Percentiles rank a stretch among this genome's conserved stretches.
phyloP scores from a whole-genome alignment of 2,888 invertebrate genomes.

The Seira musarum region DNA sequence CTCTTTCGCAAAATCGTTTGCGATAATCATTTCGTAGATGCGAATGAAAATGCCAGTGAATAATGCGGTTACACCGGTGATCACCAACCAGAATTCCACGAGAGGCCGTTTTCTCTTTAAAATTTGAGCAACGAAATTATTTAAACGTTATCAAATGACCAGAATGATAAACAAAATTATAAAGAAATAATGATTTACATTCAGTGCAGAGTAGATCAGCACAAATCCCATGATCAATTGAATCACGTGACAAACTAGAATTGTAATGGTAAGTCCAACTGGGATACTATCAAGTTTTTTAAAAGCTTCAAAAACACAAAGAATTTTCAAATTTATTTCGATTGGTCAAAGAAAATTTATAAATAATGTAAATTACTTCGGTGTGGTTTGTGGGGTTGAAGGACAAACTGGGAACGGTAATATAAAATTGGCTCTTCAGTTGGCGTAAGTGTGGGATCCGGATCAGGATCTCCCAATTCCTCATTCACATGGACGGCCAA shows the following conservation, averaged over 20 bases:
- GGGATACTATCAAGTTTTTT: no score
- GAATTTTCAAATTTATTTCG: no score
- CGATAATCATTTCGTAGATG: slow-evolving; percentile 41
- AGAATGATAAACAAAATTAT: background rate
- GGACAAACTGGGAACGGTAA: no score
- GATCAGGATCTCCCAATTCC: no score
- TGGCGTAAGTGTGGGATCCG: no score
- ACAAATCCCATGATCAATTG: slow-evolving; percentile 19
- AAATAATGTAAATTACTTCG: no score
- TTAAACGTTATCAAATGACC: no score
- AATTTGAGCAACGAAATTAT: background rate
- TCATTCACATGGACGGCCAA: no score
- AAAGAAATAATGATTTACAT: slow-evolving; percentile 11
- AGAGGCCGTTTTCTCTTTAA: slow-evolving; percentile 16
- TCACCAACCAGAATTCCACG: background rate
- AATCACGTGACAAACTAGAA: background rate
- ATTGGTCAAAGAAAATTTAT: no score
- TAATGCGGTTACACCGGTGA: slow-evolving; percentile 23
- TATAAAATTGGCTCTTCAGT: no score
- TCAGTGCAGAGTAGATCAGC: background rate
- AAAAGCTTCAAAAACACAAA: no score
- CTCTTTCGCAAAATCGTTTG: slow-evolving; percentile 26
- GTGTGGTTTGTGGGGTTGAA: no score
- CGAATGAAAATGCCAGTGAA: slow-evolving; percentile 34
- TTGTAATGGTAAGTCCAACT: background rate